Evolutionary conservation across 2,888 invertebrate genomes (phyloP), one percentile per base, ranked within the genome.

Genomic region (Rhagophthalmus giganteus): DNA sequence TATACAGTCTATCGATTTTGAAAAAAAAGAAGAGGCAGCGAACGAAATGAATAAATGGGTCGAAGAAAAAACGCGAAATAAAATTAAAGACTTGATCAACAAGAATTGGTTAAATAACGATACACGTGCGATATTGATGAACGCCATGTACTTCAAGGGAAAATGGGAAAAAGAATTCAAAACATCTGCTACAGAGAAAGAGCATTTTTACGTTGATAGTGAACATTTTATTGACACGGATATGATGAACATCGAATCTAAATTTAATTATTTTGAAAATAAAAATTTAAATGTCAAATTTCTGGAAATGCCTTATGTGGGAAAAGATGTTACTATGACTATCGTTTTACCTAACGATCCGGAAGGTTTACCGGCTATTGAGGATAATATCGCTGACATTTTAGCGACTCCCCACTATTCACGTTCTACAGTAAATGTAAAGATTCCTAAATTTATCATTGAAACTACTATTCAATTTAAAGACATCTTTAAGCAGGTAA

Each of bases 1-100:
- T 3, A 78, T 84, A 2, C 79, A 85, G 54, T 62, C 60, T 42
- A 40, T 73, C 1, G 60, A 71, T 44, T 69, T 67, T 32, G 25
- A 14, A 12, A 26, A 44, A 24, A 24, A 5, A 7, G 24, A 12
- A 6, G 25, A 5, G 32, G 61, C 72, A 0, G 66, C 70, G 0
- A 14, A 46, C 2, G 47, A 24, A 1, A 74, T 73, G 7, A 74
- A 74, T 52, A 33, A 61, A 16, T 74, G 73, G 73, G 72, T 74
- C 1, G 67, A 67, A 49, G 34, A 58, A 8, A 63, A 67, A 41
- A 73, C 74, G 2, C 65, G 70, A 44, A 47, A 69, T 16, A 70
- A 68, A 61, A 73, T 73, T 15, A 58, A 66, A 15, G 50, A 68
- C 31, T 30, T 74, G 2, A 57, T 73, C 5, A 30, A 39, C 3